phyloP scores from a whole-genome alignment of 2,797 vertebrate genomes.

The Semotilus atromaculatus region DNA sequence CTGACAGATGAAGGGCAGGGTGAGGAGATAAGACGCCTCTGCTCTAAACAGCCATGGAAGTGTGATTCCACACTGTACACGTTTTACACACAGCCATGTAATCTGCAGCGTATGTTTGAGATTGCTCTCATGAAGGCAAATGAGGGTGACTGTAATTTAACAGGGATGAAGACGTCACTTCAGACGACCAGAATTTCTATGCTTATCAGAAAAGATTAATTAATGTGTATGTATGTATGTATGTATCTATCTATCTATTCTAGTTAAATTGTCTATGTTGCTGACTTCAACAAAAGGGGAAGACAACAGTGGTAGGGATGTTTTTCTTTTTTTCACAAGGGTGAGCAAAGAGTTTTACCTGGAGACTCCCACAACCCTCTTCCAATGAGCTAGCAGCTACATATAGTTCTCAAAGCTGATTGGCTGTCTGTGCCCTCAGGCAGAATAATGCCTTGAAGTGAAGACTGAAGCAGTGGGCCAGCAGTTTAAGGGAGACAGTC shows the following conservation, averaged over 20 bases:
- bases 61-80: slow-evolving; percentile 62
- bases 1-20: slow-evolving; percentile 59
- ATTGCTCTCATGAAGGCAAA: slow-evolving; percentile 55
- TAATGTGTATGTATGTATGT: not conserved
- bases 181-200: not conserved
- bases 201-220: slow-evolving; percentile 25
- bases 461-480: slow-evolving; percentile 31
- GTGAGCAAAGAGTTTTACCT: slow-evolving; percentile 60
- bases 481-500: slow-evolving; percentile 34
- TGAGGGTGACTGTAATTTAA: slow-evolving; percentile 50
- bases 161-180: slow-evolving; percentile 45
- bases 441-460: slow-evolving; percentile 39
- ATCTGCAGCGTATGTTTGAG: slow-evolving; percentile 50
- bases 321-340: slow-evolving; percentile 40
- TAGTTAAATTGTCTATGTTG: not conserved
- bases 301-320: slow-evolving; percentile 13
- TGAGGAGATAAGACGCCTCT: slow-evolving; percentile 26
- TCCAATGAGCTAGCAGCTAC: slow-evolving; percentile 55
- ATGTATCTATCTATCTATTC: not conserved
- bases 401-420: slow-evolving; percentile 48
- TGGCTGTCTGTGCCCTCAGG: slow-evolving; percentile 50
- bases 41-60: slow-evolving; percentile 59
- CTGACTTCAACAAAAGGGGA: slow-evolving; percentile 38
- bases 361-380: slow-evolving; percentile 56
- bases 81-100: slow-evolving; percentile 62